Evolutionary conservation across 2,113 vertebrate species (phyloP), one percentile per base, ranked within the genome.

Genomic region (Taxidea taxus): DNA sequence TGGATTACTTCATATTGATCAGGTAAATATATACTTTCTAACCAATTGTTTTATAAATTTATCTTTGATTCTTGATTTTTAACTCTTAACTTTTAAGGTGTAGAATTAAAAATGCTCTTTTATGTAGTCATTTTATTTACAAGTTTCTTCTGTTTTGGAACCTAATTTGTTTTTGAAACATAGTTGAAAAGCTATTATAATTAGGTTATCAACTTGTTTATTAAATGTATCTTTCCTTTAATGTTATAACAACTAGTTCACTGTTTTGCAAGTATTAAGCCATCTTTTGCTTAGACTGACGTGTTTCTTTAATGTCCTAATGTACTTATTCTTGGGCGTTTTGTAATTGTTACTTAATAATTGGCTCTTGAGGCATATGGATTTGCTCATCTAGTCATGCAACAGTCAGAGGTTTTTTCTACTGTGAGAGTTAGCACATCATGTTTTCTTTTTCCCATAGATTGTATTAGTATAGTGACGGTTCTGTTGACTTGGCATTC

Each of bases 1-100:
- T 97, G 99, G 99, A 97, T 99, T 99, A 95, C 99, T 99, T 98
- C 99, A 99, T 97, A 99, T 99, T 95, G 99, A 99, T 99, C 99
- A 99, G 99, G 99, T 99, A 98, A 98, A 96, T 77, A 87, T 70
- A 66, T 85, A 64, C 83, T 68, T 92, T 90, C 74, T 94, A 86
- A 77, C 42, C 93, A 81, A 2, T 86, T 91, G 2, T 58, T 93
- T 91, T 90, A 54, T 60, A n/a, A 29, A 13, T 74, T 97, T 97
- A 84, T 49, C 7, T 89, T 94, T 94, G 21, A 83, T 92, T 92
- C 27, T 96, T 21, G 49, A 31, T 95, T 97, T 88, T 90, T 93
- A 94, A 78, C 21, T 95, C 5, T 60, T 95, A 4, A 75, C 54
- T 94, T 97, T 93, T 49, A 92, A 88, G 47, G 21, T 72, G 1